Percentiles rank a stretch among this genome's conserved stretches.
These are phyloP conservation scores for Aphidius colemani DNA, from an alignment of 2,888 invertebrate genomes.

Conservation along the genomic window DNA sequence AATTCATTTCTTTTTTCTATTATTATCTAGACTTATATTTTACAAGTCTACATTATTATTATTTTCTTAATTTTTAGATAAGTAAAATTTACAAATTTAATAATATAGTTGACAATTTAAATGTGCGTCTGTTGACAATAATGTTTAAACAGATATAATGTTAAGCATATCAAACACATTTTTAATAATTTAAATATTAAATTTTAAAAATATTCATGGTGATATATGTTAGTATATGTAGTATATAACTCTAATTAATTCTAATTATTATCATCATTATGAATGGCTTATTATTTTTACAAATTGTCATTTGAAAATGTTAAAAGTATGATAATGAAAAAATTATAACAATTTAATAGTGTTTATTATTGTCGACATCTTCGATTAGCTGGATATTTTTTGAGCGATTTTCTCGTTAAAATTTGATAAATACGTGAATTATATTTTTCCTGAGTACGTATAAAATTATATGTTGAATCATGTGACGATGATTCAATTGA, in stretches of 20 bases:
- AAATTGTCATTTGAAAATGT: too few species aligned
- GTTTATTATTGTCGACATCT: conserved; percentile 44
- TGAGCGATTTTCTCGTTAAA: conserved; percentile 48
- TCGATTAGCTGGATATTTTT: conserved; percentile 50
- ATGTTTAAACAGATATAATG: not conserved
- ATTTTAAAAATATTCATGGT: too few species aligned
- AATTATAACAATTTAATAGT: too few species aligned
- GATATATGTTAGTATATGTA: not conserved
- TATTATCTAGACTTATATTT: not conserved
- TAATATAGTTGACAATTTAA: too few species aligned
- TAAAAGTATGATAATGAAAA: too few species aligned
- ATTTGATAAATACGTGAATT: conserved; percentile 53
- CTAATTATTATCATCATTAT: not conserved
- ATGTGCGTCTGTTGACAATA: too few species aligned
- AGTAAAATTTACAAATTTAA: too few species aligned
- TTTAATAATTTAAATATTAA: conserved; percentile 6
- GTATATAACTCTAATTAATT: not conserved
- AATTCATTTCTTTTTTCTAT: not conserved
- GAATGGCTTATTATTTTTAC: too few species aligned
- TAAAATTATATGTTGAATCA: conserved; percentile 19
- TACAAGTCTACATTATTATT: not conserved
- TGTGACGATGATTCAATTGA: conserved; percentile 36
- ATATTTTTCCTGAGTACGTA: conserved; percentile 45
- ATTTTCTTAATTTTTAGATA: not conserved
- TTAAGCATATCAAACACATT: not conserved